These are phyloP conservation scores for Yoshiicerus persimilis DNA, from an alignment of 1,140 invertebrate species.

Conservation along the genomic window DNA sequence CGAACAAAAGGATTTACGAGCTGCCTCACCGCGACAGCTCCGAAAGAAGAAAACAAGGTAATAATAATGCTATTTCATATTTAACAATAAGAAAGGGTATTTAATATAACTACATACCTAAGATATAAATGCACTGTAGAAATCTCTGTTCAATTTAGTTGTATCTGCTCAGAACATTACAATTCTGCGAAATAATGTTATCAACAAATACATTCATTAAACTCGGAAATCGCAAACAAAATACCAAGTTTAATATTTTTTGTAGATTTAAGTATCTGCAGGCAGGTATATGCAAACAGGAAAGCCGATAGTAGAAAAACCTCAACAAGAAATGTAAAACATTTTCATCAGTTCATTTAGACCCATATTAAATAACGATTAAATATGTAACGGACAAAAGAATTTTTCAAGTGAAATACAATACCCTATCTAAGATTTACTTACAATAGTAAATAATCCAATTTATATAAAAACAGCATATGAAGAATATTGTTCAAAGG, in stretches of 20 bases:
- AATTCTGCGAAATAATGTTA: background rate
- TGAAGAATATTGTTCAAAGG: too few species aligned
- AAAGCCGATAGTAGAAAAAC: too few species aligned
- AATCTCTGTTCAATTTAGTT: background rate
- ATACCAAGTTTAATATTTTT: background rate
- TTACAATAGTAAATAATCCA: too few species aligned
- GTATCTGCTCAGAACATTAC: background rate
- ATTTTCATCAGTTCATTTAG: too few species aligned
- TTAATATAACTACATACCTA: too few species aligned
- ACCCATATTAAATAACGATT: too few species aligned
- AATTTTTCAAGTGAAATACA: too few species aligned
- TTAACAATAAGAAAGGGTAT: background rate
- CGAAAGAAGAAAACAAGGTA: background rate
- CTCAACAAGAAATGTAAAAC: too few species aligned
- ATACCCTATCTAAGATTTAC: too few species aligned
- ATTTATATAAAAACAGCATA: too few species aligned
- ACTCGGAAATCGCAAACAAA: background rate
- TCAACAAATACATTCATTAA: background rate
- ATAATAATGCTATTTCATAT: background rate
- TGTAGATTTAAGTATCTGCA: background rate
- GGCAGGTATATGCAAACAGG: too few species aligned
- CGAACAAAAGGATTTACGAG: conserved; percentile 20
- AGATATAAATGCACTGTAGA: background rate
- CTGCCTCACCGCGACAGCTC: background rate
- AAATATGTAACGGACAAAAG: too few species aligned